Base-by-base conservation (phyloP, 2,888 invertebrate genomes). In the Rhagonycha lutea region DNA sequence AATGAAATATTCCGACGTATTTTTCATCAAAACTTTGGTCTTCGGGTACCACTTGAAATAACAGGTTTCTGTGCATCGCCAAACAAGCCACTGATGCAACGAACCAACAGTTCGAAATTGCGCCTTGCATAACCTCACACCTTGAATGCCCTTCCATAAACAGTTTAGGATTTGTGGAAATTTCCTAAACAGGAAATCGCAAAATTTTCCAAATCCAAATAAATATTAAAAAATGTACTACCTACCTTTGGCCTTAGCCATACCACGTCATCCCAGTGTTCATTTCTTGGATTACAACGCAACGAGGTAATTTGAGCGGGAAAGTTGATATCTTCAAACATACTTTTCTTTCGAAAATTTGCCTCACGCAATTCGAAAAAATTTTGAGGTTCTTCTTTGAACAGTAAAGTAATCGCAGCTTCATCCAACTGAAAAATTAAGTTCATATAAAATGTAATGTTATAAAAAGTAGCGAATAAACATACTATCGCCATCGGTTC, bases 51-150 rank as follows among this genome's bases (percentile, higher is more conserved):
- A 99, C 97, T 89, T 97, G 95, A 89, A 95, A 94, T 90, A 99
- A 98, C 74, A 99, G 90, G 85, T 94, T 90, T 77, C 92, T 91
- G 85, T 96, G 94, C 83, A 98, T 90, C 0, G 98, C 98, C 28
- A 99, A 89, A 88, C 97, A 97, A 11, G 98, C 98, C 0, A 97
- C 94, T 5, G 99, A 99, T 0, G 98, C 98, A 74, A 98, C 88
- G 9, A 98, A 89, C 98, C 98, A 99, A 86, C 98, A 99, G 87
- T 99, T 98, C 4, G 98, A 98, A 24, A 98, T 88, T 89, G 98
- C 98, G 72, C 98, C 98, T 88, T 99, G 99, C 83, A 97, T 96
- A 1, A 99, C 97, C 88, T 99, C 99, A 89, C 99, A 99, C 72
- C 99, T 92, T 24, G 97, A 96, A 88, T 96, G 98, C 1, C 98